phyloP scores from a whole-genome alignment of 2,888 invertebrate genomes.

The Iselma pallidipennis region DNA sequence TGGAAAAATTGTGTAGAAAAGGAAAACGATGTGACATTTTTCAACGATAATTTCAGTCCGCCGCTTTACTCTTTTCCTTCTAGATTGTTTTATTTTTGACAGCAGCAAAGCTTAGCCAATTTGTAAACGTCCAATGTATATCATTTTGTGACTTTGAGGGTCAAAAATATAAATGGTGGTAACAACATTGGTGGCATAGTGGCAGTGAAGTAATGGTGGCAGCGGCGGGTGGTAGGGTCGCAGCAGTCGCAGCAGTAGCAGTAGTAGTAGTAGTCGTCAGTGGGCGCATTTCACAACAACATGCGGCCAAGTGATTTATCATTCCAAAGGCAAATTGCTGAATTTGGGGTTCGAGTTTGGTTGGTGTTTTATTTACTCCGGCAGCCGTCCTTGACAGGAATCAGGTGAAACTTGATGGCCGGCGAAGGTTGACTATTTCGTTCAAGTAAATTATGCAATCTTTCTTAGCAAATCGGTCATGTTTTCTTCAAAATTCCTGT shows the following conservation, averaged over 20 bases:
- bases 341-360: constrained; percentile 51
- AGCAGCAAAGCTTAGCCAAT: no score
- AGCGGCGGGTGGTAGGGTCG: no score
- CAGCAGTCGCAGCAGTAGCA: constrained; percentile 42
- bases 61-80: neutral
- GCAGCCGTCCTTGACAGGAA: neutral
- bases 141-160: constrained; percentile 45
- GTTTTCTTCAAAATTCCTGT: constrained; percentile 26
- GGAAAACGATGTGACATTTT: neutral
- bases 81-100: neutral
- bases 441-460: constrained; percentile 15
- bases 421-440: neutral
- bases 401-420: neutral
- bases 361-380: constrained; percentile 51
- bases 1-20: no score
- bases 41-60: neutral
- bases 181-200: constrained; percentile 24
- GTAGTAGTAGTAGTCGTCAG: constrained; percentile 36
- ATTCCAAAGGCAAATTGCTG: constrained; percentile 55
- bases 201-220: no score
- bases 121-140: constrained; percentile 40
- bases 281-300: constrained; percentile 44
- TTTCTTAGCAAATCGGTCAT: constrained; percentile 42
- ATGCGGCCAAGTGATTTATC: constrained; percentile 56
- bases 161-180: constrained; percentile 49